phyloP scores from a whole-genome alignment of 2,888 invertebrate species.

The Vesta saturnalis region DNA sequence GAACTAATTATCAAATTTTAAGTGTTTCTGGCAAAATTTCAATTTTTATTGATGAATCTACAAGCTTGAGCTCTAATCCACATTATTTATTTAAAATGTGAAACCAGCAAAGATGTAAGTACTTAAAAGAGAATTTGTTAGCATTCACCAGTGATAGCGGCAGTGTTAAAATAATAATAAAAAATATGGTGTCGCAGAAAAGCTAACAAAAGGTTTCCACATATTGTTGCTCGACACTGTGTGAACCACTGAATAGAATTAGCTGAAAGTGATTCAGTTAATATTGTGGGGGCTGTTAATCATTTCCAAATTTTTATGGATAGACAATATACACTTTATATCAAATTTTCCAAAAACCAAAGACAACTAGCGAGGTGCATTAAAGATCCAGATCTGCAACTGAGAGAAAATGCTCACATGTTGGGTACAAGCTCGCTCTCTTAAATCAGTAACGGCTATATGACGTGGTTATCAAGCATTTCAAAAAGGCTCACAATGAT shows the following conservation, averaged over 20 bases:
- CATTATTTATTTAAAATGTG: background rate
- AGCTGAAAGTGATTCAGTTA: no score
- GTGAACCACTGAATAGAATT: no score
- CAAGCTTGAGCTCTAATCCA: background rate
- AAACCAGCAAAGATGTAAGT: background rate
- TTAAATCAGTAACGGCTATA: background rate
- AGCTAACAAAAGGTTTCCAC: background rate
- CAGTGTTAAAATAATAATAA: background rate
- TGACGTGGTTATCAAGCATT: no score
- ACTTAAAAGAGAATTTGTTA: background rate
- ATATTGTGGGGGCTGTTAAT: no score
- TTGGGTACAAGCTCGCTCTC: no score
- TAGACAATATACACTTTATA: no score
- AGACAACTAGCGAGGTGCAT: no score
- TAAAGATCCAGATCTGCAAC: no score
- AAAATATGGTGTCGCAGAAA: background rate
- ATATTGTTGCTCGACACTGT: background rate
- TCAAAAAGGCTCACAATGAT: no score
- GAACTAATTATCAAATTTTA: background rate
- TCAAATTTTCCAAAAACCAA: no score
- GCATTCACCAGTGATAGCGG: background rate
- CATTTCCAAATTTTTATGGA: no score
- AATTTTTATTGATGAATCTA: background rate
- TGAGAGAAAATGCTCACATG: no score
- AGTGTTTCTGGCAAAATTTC: background rate